phyloP scores from a whole-genome alignment of 1,140 invertebrate species.

The Ips nitidus region DNA sequence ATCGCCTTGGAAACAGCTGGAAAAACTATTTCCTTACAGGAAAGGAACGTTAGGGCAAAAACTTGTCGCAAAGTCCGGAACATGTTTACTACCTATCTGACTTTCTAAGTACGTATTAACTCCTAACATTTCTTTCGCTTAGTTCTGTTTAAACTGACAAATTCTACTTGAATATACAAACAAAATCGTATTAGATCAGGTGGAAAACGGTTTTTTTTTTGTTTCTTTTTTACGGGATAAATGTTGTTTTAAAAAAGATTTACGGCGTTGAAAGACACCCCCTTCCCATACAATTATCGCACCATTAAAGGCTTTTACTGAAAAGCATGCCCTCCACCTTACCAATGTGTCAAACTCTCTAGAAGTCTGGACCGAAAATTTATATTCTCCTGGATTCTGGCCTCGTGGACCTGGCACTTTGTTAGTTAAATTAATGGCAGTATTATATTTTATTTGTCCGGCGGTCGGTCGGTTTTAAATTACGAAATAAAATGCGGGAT shows the following conservation, averaged over 20 bases:
- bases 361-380: slow-evolving; percentile 35
- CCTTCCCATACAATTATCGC: slow-evolving; percentile 29
- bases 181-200: too few relatives aligned
- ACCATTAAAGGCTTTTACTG: slow-evolving; percentile 33
- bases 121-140: too few relatives aligned
- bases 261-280: slow-evolving; percentile 18
- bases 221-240: not conserved
- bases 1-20: not conserved
- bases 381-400: slow-evolving; percentile 37
- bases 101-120: too few relatives aligned
- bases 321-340: slow-evolving; percentile 35
- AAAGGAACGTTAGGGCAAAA: not conserved
- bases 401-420: slow-evolving; percentile 37
- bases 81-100: not conserved
- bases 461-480: slow-evolving; percentile 37
- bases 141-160: too few relatives aligned
- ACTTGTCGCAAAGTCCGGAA: slow-evolving; percentile 7
- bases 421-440: slow-evolving; percentile 39
- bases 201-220: too few relatives aligned
- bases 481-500: slow-evolving; percentile 34
- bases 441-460: slow-evolving; percentile 39
- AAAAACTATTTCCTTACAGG: not conserved
- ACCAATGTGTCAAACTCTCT: slow-evolving; percentile 37
- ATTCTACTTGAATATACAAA: too few relatives aligned
- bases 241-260: slow-evolving; percentile 8